A percentile compares a stretch with the other conserved stretches of the same genome.
Evolutionary conservation across 2,113 vertebrate species (phyloP).

Genomic region (Kobus ellipsiprymnus): DNA sequence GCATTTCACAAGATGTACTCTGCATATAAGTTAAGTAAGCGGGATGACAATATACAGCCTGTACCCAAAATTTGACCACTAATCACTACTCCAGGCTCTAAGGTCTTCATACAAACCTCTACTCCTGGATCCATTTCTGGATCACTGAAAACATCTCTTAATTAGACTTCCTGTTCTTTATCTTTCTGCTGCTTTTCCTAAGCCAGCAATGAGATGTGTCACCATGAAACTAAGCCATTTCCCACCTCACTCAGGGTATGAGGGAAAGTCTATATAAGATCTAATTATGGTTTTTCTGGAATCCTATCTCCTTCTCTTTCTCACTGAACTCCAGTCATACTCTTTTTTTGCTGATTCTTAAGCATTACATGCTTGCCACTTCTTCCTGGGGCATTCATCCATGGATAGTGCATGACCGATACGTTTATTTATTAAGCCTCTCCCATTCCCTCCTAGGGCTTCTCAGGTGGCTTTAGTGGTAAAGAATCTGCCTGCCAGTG

Average conservation of each 20-base stretch:
- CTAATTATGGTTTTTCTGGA: background rate
- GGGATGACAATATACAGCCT: background rate
- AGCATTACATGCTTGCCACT: background rate
- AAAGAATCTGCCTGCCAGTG: background rate
- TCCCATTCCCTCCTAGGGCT: background rate
- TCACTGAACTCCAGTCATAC: background rate
- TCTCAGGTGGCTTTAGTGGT: background rate
- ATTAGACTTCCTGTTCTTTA: background rate
- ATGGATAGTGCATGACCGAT: background rate
- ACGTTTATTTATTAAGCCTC: background rate
- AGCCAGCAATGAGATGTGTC: background rate
- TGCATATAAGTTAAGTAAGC: background rate
- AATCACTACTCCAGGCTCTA: background rate
- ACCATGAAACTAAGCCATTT: background rate
- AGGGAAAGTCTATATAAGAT: background rate
- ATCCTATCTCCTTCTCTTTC: background rate
- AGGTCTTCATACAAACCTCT: background rate
- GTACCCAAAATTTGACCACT: background rate
- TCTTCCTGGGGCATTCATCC: background rate
- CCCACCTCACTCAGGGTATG: background rate
- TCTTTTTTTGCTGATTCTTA: background rate
- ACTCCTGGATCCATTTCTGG: background rate
- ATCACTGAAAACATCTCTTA: background rate
- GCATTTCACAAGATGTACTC: background rate
- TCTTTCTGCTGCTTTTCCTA: background rate